Evolutionary conservation across 2,797 vertebrate genomes (phyloP).

Genomic region (Rhinogobio ventralis): DNA sequence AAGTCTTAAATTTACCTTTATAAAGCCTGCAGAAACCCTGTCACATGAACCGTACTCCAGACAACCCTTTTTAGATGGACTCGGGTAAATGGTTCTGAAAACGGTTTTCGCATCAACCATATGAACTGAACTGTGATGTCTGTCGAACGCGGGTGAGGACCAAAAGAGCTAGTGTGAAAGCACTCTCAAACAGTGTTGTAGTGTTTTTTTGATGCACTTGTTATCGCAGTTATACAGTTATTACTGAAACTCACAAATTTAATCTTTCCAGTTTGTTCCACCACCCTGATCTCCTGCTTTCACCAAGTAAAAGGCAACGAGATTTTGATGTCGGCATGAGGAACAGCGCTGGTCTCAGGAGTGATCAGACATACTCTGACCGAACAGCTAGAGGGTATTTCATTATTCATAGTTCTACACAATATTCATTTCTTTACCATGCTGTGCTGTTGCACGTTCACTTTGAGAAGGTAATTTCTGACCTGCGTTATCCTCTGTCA

Average conservation of each 20-base stretch:
- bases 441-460: neutral
- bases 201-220: neutral
- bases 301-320: slow-evolving; percentile 69
- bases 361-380: slow-evolving; percentile 75
- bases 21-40: neutral
- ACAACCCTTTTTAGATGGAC: neutral
- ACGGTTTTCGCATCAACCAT: neutral
- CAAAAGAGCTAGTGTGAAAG: neutral
- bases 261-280: slow-evolving; percentile 68
- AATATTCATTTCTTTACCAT: neutral
- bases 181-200: neutral
- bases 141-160: neutral
- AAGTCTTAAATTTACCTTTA: neutral
- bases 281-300: slow-evolving; percentile 74
- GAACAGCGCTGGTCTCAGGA: slow-evolving; percentile 75
- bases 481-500: slow-evolving; percentile 42
- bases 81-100: neutral
- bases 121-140: neutral
- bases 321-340: slow-evolving; percentile 75
- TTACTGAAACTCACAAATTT: neutral
- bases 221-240: neutral
- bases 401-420: neutral
- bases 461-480: slow-evolving; percentile 47
- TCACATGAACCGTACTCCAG: neutral
- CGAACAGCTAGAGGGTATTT: slow-evolving; percentile 66